These are phyloP conservation scores for Colletes gigas DNA, from an alignment of 1,140 invertebrate species.

Conservation along the genomic window DNA sequence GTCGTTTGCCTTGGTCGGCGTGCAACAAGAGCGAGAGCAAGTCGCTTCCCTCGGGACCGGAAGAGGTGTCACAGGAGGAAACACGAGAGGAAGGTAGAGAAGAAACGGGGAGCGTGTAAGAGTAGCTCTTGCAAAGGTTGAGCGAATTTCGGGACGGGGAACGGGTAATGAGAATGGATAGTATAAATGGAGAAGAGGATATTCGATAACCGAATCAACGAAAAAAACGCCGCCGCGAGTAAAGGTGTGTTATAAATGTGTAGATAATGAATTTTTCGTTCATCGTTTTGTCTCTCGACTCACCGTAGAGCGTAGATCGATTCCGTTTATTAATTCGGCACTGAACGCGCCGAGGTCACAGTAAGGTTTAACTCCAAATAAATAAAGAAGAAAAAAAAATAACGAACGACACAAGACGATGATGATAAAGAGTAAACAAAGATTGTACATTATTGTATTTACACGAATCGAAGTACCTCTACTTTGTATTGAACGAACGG, in stretches of 20 bases:
- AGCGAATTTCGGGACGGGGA: neutral
- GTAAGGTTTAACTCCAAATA: conserved; percentile 78
- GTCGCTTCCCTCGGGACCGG: neutral
- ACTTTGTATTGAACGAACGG: conserved; percentile 55
- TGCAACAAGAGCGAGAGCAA: neutral
- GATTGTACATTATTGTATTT: conserved; percentile 80
- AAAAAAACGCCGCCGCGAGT: conserved; percentile 34
- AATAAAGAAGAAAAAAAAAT: conserved; percentile 31
- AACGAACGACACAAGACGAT: neutral
- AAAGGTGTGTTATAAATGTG: conserved; percentile 18
- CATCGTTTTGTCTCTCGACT: conserved; percentile 53
- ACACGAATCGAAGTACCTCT: conserved; percentile 65
- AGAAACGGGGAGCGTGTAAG: neutral
- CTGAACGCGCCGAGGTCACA: conserved; percentile 68
- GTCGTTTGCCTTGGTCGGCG: neutral
- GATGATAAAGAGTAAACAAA: conserved; percentile 32
- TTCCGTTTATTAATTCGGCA: conserved; percentile 11
- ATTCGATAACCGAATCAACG: conserved; percentile 43
- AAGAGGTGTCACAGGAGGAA: neutral
- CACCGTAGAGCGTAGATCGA: conserved; percentile 56
- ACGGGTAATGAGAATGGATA: neutral
- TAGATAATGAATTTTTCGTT: conserved; percentile 52
- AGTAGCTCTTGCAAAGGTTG: neutral
- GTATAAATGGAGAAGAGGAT: neutral
- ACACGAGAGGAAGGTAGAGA: neutral